Conservation (phyloP, 2,888 invertebrate species). For the Orthonevra nobilis region DNA sequence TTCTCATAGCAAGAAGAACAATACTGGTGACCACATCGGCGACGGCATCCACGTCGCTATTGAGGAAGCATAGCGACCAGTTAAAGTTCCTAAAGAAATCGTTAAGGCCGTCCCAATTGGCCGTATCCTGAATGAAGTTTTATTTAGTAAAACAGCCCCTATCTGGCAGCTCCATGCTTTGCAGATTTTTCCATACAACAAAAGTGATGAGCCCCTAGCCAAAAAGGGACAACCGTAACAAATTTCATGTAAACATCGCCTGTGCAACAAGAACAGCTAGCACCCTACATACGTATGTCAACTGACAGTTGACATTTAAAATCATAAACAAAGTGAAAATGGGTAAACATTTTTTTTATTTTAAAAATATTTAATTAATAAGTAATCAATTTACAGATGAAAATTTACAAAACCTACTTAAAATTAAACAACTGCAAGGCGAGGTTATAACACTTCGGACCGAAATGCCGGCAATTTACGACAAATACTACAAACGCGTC, state of each 20-base stretch:
- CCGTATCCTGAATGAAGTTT: no score
- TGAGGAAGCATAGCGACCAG: no score
- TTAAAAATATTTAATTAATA: background rate
- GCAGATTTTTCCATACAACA: background rate
- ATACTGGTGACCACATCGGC: no score
- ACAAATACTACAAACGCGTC: conserved; percentile 73
- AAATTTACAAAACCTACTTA: conserved; percentile 74
- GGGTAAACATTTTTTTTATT: conserved; percentile 15
- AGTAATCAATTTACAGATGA: conserved; percentile 72
- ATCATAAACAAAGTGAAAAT: conserved; percentile 29
- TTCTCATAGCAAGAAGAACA: no score
- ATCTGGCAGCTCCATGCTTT: conserved; percentile 10
- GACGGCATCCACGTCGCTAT: no score
- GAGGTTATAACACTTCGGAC: conserved; percentile 72
- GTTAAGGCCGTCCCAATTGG: no score
- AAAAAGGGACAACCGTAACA: background rate
- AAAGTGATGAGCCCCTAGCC: no score
- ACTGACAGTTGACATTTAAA: conserved; percentile 47
- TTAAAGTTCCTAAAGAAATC: no score
- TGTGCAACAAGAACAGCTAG: no score
- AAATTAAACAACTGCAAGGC: conserved; percentile 73
- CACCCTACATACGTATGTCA: no score
- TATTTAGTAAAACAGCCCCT: no score
- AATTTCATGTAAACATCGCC: no score
- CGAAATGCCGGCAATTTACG: conserved; percentile 72